A percentile compares a stretch with the other conserved stretches of the same genome.
These are phyloP conservation scores for Hemicentrotus pulcherrimus DNA, from an alignment of 35 echinoderm and acorn worm genomes.

Conservation along the genomic window DNA sequence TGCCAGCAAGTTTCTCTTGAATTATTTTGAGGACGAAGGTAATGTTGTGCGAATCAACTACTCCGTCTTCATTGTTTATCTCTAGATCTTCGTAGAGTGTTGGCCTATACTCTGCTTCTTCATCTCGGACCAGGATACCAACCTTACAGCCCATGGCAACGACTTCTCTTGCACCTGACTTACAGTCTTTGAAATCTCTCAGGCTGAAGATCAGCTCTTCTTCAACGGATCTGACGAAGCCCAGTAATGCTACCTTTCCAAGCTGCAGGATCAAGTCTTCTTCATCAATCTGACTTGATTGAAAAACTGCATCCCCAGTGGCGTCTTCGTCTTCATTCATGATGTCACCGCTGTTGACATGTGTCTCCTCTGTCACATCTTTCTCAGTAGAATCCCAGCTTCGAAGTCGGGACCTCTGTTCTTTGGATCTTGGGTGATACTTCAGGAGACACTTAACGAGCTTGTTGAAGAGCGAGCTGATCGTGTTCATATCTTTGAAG, in stretches of 20 bases:
- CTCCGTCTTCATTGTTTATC: background rate
- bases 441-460: constrained; percentile 24
- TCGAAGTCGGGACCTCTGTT: background rate
- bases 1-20: constrained; percentile 63
- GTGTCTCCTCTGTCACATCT: background rate
- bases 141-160: constrained; percentile 35
- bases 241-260: constrained; percentile 44
- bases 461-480: constrained; percentile 27
- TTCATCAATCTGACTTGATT: background rate
- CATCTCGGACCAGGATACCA: constrained; percentile 48
- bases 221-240: constrained; percentile 22
- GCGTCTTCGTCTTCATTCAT: background rate
- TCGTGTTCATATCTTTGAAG: constrained; percentile 58
- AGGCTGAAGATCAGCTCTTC: constrained; percentile 59
- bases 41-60: background rate
- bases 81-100: background rate
- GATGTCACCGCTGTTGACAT: background rate
- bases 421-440: constrained; percentile 9
- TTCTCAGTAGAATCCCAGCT: background rate
- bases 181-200: constrained; percentile 39
- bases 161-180: background rate
- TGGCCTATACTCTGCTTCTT: constrained; percentile 1
- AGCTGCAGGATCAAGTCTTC: constrained; percentile 43
- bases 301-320: background rate
- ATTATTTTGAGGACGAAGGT: constrained; percentile 53